A percentile compares a stretch with the other conserved stretches of the same genome.
phyloP scores from a whole-genome alignment of 1,140 invertebrate genomes.

The Nylanderia fulva region DNA sequence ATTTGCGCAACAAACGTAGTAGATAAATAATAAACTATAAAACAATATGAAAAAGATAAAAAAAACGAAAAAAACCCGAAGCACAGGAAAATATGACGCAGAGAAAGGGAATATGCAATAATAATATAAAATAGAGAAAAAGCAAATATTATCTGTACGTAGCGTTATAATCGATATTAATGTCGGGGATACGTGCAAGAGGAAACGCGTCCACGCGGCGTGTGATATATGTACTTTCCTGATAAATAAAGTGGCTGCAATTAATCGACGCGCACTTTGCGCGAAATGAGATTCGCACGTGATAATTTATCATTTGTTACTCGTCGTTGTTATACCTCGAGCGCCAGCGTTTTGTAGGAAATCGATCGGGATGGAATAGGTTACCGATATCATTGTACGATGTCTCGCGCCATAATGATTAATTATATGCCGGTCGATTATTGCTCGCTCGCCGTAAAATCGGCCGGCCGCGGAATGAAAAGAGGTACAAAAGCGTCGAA shows the following conservation, averaged over 20 bases:
- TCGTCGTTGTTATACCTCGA: conserved; percentile 12
- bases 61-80: background rate
- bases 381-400: conserved; percentile 6
- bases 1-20: conserved; percentile 5
- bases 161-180: conserved; percentile 44
- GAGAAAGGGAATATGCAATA: background rate
- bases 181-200: background rate
- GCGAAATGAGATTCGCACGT: conserved; percentile 35
- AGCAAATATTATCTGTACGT: conserved; percentile 11
- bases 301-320: conserved; percentile 48
- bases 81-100: background rate
- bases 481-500: background rate
- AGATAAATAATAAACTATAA: conserved; percentile 27
- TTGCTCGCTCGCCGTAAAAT: conserved; percentile 8
- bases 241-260: conserved; percentile 45
- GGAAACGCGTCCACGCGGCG: background rate
- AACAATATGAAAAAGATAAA: background rate
- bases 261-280: conserved; percentile 54
- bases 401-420: conserved; percentile 19
- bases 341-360: conserved; percentile 24
- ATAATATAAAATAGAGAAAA: background rate
- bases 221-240: conserved; percentile 14
- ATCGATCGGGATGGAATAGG: background rate
- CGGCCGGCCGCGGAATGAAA: background rate
- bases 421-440: conserved; percentile 23